These are phyloP conservation scores for Sanderia malayensis DNA, from an alignment of 30 jellyfish, hydroid and myxozoan species.

Conservation along the genomic window DNA sequence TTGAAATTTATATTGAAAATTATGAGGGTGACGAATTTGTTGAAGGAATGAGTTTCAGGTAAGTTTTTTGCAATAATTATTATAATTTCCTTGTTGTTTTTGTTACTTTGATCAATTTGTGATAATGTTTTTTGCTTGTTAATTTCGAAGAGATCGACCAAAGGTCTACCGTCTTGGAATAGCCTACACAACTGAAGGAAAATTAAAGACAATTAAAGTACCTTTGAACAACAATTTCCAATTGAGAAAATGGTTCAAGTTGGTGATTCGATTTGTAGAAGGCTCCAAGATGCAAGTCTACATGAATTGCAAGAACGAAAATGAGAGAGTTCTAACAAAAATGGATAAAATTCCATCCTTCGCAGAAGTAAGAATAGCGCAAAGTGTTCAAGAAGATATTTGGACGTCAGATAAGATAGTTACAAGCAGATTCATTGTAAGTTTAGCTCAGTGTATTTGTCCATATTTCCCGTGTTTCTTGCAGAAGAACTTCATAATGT, in stretches of 20 bases:
- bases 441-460: too few relatives aligned
- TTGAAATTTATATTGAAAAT: constrained; percentile 18
- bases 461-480: too few relatives aligned
- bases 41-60: constrained; percentile 17
- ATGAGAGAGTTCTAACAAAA: neutral
- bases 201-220: neutral
- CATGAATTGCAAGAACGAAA: constrained; percentile 19
- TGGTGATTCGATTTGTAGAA: constrained; percentile 27
- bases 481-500: too few relatives aligned
- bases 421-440: constrained; percentile 39
- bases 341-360: constrained; percentile 30
- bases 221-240: constrained; percentile 23
- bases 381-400: constrained; percentile 15
- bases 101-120: too few relatives aligned
- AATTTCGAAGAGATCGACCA: too few relatives aligned
- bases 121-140: too few relatives aligned
- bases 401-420: constrained; percentile 11
- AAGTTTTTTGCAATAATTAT: neutral
- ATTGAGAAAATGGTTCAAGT: constrained; percentile 31
- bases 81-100: neutral
- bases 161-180: constrained; percentile 19
- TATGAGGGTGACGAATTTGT: neutral
- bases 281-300: constrained; percentile 8
- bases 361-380: constrained; percentile 48
- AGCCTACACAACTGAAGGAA: constrained; percentile 17